Conservation (phyloP, 2,113 vertebrate genomes). For the Muntiacus muntjak region DNA sequence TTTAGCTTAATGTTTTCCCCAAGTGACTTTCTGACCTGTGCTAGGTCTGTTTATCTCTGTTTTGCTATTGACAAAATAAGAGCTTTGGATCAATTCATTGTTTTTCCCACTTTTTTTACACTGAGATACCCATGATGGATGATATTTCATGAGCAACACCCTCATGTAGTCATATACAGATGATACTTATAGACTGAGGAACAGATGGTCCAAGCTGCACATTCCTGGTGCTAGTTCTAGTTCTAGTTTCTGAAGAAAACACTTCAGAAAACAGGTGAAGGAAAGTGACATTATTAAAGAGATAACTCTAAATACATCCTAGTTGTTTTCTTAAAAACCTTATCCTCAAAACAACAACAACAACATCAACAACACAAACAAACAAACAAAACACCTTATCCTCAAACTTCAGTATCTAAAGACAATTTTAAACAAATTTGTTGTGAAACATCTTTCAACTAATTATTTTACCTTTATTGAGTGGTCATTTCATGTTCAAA, state of each 20-base stretch:
- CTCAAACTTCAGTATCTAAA: background rate
- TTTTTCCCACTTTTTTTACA: background rate
- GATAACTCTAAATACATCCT: background rate
- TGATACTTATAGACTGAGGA: background rate
- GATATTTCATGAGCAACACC: background rate
- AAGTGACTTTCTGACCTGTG: background rate
- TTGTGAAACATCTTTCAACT: background rate
- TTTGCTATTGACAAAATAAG: background rate
- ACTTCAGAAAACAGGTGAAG: background rate
- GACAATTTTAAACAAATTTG: background rate
- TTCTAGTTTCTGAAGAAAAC: background rate
- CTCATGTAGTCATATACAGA: background rate
- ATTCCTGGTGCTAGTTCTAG: background rate
- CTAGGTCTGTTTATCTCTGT: background rate
- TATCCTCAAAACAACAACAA: background rate
- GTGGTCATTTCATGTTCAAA: background rate
- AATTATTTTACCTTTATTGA: background rate
- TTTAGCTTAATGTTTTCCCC: background rate
- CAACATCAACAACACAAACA: background rate
- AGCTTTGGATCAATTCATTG: background rate
- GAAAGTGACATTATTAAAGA: background rate
- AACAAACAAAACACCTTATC: background rate
- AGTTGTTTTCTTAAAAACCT: background rate
- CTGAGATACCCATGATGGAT: background rate
- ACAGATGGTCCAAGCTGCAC: background rate